Base-by-base conservation (phyloP, 30 jellyfish, hydroid and myxozoan species). In the Hydractinia symbiolongicarpus region DNA sequence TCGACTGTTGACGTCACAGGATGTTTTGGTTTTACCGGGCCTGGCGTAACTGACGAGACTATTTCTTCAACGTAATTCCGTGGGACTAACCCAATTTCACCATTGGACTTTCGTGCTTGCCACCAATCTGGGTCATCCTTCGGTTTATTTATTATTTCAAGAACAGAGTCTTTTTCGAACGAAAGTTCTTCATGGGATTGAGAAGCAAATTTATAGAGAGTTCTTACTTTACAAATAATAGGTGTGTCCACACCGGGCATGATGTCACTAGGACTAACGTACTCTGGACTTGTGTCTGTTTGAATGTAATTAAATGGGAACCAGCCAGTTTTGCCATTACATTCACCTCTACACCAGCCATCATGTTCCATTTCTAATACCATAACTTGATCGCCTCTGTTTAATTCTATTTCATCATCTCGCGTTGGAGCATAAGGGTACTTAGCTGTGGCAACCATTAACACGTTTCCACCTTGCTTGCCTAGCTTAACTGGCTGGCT, bases 71-170 rank as follows among this genome's bases (percentile, higher is more conserved):
- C 92, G 80, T 91, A 91, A 86, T 91, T 91, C 79, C 98, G 69
- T 49, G 98, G 98, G 72, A 91, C 98, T 11, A 91, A 88, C 44
- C 98, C 98, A 19, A 86, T 72, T 66, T 86, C 92, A 30, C 98
- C 98, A 52, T 60, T 84, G 7, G 98, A 79, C 67, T 88, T 82
- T 71, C 90, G 81, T 17, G 98, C 98, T 74, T 82, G 88, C 98
- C 98, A 91, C 98, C 98, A 91, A 84, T 91, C 98, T 16, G 98
- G 98, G 64, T 91, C 98, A 66, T 86, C 88, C 82, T 86, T 91
- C 50, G 98, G 96, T 67, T 91, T 86, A 54, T 91, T 96, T 66
- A 91, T 83, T 5, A 91, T 79, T 52, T 83, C 95, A 66, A 91
- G 64, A 50, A 91, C 51, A 77, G 77, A 60, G 85, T 88, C 98